Percentiles rank a stretch among this genome's conserved stretches.
Evolutionary conservation across 2,888 invertebrate species (phyloP).

Genomic region (Spatulosminthurus flaviceps): DNA sequence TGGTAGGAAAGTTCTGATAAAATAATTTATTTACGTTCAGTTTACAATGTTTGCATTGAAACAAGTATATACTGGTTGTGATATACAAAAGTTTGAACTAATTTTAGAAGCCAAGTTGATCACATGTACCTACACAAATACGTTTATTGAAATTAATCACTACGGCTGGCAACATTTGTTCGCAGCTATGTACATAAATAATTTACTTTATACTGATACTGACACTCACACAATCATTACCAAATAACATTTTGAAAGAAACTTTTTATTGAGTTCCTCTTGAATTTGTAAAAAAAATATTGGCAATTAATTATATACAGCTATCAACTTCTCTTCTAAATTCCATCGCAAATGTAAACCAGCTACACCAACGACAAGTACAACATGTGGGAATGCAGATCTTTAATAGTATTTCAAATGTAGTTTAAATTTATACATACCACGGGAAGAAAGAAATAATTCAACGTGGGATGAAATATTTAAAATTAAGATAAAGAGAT

Average conservation of each 20-base stretch:
- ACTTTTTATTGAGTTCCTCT: neutral
- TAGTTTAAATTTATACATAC: neutral
- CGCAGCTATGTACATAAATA: neutral
- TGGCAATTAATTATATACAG: neutral
- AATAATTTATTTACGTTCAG: neutral
- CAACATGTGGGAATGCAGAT: constrained; percentile 41
- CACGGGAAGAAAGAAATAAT: neutral
- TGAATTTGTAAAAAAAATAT: neutral
- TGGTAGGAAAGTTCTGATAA: neutral
- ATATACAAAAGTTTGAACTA: neutral
- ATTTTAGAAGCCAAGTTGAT: neutral
- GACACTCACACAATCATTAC: neutral
- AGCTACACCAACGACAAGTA: constrained; percentile 38
- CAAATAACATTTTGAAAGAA: neutral
- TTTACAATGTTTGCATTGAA: neutral
- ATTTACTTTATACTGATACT: neutral
- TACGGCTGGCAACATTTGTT: neutral
- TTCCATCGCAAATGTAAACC: constrained; percentile 2
- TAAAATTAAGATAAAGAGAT: neutral
- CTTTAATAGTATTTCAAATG: constrained; percentile 6
- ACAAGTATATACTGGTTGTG: neutral
- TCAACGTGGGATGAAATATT: neutral
- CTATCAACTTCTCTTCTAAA: constrained; percentile 5
- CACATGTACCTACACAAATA: constrained; percentile 1
- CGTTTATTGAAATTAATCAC: neutral